Conservation (phyloP, 92 coral and sea anemone species). For the Zoanthus gigantus region DNA sequence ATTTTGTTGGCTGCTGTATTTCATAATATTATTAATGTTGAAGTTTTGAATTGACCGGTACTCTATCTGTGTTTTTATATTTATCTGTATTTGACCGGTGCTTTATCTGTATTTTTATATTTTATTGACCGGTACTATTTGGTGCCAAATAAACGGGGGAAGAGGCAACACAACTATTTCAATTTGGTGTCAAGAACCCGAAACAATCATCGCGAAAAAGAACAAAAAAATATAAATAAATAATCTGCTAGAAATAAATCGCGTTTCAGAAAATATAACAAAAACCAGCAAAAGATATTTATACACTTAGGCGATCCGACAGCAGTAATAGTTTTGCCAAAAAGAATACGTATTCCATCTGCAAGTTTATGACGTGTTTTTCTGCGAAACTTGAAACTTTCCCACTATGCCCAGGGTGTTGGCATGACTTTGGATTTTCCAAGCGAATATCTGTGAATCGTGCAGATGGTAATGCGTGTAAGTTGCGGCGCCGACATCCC, state of each 20-base stretch:
- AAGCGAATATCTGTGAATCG: conserved; percentile 57
- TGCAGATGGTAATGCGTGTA: conserved; percentile 58
- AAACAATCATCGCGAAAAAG: neutral
- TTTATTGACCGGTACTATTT: too few relatives aligned
- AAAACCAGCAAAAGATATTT: conserved; percentile 8
- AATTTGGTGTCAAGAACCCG: too few relatives aligned
- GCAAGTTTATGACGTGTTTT: conserved; percentile 48
- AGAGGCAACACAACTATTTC: too few relatives aligned
- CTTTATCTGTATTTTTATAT: too few relatives aligned
- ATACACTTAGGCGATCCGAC: conserved; percentile 60
- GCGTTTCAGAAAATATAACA: neutral
- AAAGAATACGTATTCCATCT: conserved; percentile 50
- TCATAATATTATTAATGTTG: too few relatives aligned
- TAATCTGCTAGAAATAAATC: neutral
- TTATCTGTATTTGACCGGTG: too few relatives aligned
- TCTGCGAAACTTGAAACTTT: conserved; percentile 41
- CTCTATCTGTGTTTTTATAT: too few relatives aligned
- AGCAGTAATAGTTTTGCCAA: conserved; percentile 36
- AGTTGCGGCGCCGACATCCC: conserved; percentile 33
- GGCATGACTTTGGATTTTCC: conserved; percentile 66
- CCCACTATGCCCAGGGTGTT: conserved; percentile 59
- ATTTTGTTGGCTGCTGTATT: too few relatives aligned
- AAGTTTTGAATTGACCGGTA: too few relatives aligned
- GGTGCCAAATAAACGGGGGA: too few relatives aligned
- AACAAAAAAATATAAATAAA: conserved; percentile 16